phyloP scores from a whole-genome alignment of 2,113 vertebrate species.

The Microtus oregoni region DNA sequence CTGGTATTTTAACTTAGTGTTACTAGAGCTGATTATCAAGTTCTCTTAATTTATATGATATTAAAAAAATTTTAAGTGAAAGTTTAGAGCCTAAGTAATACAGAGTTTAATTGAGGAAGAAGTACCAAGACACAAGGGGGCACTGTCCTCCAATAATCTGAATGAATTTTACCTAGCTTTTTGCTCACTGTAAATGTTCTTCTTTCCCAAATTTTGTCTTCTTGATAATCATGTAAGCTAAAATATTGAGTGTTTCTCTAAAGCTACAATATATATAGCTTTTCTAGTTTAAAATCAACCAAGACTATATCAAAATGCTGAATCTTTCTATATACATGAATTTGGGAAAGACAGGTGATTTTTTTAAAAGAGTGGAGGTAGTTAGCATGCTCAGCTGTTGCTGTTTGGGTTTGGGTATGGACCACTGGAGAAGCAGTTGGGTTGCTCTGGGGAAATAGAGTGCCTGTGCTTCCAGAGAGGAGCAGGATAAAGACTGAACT shows the following conservation, averaged over 20 bases:
- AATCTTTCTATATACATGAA: slow-evolving; percentile 33
- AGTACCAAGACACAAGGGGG: slow-evolving; percentile 80
- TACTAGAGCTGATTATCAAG: slow-evolving; percentile 31
- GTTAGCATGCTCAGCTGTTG: slow-evolving; percentile 72
- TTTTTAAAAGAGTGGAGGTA: slow-evolving; percentile 39
- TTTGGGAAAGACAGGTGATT: slow-evolving; percentile 32
- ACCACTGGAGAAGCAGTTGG: slow-evolving; percentile 82
- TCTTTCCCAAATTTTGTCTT: slow-evolving; percentile 40
- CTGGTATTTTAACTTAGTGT: slow-evolving; percentile 8
- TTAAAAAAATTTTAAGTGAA: neutral
- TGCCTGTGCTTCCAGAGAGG: slow-evolving; percentile 79
- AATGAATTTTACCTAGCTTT: slow-evolving; percentile 61
- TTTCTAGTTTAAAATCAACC: slow-evolving; percentile 62
- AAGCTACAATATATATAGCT: neutral
- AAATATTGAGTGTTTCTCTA: slow-evolving; percentile 27
- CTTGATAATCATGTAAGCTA: slow-evolving; percentile 38
- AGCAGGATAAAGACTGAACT: slow-evolving; percentile 83
- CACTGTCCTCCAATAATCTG: slow-evolving; percentile 77
- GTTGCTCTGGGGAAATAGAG: slow-evolving; percentile 84
- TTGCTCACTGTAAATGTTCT: slow-evolving; percentile 56
- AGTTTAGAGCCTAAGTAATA: slow-evolving; percentile 43
- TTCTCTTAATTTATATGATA: slow-evolving; percentile 26
- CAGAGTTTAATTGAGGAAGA: slow-evolving; percentile 51
- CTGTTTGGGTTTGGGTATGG: slow-evolving; percentile 73
- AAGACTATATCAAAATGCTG: slow-evolving; percentile 68